A percentile compares a stretch with the other conserved stretches of the same genome.
Conservation (phyloP, 2,797 vertebrate species). For the Cephalopachus bancanus region DNA sequence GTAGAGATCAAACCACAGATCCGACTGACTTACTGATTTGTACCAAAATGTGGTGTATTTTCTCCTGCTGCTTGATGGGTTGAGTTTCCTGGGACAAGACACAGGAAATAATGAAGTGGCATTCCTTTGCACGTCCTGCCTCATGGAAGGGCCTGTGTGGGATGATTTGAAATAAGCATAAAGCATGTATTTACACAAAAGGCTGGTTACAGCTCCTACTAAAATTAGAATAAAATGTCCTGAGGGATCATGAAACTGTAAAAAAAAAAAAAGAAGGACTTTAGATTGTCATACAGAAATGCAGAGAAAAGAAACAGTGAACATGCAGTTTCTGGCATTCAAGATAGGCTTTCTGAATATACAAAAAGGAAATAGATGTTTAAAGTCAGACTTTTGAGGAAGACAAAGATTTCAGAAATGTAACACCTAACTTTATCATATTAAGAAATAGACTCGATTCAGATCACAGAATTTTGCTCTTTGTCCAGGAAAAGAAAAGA, state of each 20-base stretch:
- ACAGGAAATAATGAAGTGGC: not conserved
- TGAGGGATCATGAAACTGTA: not conserved
- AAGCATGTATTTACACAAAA: not conserved
- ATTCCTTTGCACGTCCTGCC: not conserved
- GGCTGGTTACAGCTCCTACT: not conserved
- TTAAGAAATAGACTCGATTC: not conserved
- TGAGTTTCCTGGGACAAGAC: not conserved
- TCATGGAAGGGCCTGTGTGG: not conserved
- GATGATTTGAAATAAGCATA: not conserved
- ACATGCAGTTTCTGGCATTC: not conserved
- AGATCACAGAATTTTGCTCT: not conserved
- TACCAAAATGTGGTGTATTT: not conserved
- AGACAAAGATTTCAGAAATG: not conserved
- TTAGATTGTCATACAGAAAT: slow-evolving; percentile 2
- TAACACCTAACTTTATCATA: not conserved
- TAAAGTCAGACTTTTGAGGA: slow-evolving; percentile 12
- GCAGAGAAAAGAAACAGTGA: not conserved
- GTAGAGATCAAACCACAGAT: not conserved
- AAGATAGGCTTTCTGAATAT: not conserved
- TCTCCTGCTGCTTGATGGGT: not conserved
- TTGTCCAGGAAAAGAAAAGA: not conserved
- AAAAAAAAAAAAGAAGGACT: not conserved
- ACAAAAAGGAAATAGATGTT: not conserved
- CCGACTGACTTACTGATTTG: not conserved
- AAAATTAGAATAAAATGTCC: slow-evolving; percentile 46